These are phyloP conservation scores for Junco hyemalis DNA, from an alignment of 2,113 vertebrate species.

Conservation along the genomic window DNA sequence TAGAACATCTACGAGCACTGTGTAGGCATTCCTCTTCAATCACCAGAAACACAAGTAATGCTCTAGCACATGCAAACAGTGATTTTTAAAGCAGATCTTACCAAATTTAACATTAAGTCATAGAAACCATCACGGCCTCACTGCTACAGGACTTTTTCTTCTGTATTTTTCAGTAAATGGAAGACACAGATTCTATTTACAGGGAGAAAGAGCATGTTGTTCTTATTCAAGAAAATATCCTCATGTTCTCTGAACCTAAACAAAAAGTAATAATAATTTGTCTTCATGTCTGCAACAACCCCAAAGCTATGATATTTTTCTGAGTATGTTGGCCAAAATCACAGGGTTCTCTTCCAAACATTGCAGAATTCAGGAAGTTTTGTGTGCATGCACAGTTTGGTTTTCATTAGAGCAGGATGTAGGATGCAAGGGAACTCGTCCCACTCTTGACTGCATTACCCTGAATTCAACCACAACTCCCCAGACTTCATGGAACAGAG, in stretches of 20 bases:
- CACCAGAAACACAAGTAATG: not conserved
- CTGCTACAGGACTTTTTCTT: not conserved
- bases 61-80: not conserved
- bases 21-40: slow-evolving; percentile 10
- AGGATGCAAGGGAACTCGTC: not conserved
- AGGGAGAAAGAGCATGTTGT: accelerated
- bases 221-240: not conserved
- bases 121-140: not conserved
- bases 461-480: not conserved
- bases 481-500: not conserved
- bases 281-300: not conserved
- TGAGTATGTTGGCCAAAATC: not conserved
- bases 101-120: not conserved
- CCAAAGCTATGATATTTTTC: not conserved
- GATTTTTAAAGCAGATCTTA: not conserved
- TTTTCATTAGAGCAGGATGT: not conserved
- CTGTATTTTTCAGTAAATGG: not conserved
- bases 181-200: not conserved
- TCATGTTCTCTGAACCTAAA: not conserved
- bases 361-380: not conserved
- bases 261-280: not conserved
- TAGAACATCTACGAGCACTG: slow-evolving; percentile 21
- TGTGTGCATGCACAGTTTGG: not conserved
- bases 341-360: not conserved
- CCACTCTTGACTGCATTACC: not conserved